Evolutionary conservation across 1,140 invertebrate genomes (phyloP).

Genomic region (Gryon sp.): DNA sequence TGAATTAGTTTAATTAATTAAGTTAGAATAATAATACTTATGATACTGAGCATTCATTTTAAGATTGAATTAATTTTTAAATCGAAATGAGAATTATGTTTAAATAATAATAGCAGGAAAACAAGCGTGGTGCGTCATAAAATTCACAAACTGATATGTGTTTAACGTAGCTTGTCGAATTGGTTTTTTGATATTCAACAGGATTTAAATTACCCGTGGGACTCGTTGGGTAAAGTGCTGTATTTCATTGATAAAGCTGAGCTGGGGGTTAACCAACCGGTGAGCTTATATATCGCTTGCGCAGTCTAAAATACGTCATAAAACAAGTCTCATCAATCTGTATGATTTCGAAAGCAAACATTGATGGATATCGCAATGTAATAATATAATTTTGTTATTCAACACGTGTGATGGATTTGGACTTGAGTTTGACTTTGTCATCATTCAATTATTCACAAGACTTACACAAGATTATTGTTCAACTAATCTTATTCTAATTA

Average conservation of each 20-base stretch:
- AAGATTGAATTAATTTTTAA: too few relatives aligned
- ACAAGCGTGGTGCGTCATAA: constrained; percentile 6
- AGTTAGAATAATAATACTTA: too few relatives aligned
- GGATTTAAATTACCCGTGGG: constrained; percentile 76
- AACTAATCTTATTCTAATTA: too few relatives aligned
- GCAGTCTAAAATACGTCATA: constrained; percentile 57
- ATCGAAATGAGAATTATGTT: too few relatives aligned
- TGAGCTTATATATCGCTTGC: constrained; percentile 75
- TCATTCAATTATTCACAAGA: too few relatives aligned
- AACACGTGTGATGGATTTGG: too few relatives aligned
- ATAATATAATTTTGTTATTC: too few relatives aligned
- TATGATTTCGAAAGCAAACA: constrained; percentile 17
- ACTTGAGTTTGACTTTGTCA: too few relatives aligned
- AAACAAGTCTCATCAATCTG: constrained; percentile 20
- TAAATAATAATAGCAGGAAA: too few relatives aligned
- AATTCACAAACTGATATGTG: constrained; percentile 22
- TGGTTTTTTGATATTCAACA: constrained; percentile 74
- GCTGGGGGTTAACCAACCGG: constrained; percentile 71
- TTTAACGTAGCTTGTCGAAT: constrained; percentile 41
- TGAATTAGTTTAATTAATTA: too few relatives aligned
- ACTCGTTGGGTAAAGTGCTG: constrained; percentile 78
- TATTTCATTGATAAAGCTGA: constrained; percentile 77
- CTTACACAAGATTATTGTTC: too few relatives aligned
- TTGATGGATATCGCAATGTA: constrained; percentile 14
- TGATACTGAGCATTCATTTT: too few relatives aligned